These are phyloP conservation scores for Penaeus vannamei DNA, from an alignment of 1,140 invertebrate species.

Conservation along the genomic window DNA sequence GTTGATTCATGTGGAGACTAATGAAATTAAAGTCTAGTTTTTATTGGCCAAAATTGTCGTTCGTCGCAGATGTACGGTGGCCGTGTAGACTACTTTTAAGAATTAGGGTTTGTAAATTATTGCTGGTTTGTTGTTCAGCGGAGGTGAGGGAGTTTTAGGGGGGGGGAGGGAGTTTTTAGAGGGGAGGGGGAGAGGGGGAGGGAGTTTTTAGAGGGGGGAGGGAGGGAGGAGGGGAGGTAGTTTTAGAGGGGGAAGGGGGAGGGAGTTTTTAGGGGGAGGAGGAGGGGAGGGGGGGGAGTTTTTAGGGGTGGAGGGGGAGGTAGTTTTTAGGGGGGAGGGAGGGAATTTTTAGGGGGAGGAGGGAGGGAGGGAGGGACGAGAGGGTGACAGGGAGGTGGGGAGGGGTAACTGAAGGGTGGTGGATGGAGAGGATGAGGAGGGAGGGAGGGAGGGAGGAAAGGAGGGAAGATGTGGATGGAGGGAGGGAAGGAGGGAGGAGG, in stretches of 20 bases:
- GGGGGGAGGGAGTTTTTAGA: not conserved
- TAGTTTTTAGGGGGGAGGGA: no score
- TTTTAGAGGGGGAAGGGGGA: not conserved
- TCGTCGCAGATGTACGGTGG: constrained; percentile 38
- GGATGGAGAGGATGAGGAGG: not conserved
- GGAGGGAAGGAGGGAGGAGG: not conserved
- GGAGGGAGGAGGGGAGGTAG: not conserved
- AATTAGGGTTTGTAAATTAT: constrained; percentile 26
- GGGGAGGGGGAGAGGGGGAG: not conserved
- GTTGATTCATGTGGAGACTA: constrained; percentile 49
- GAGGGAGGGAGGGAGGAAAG: not conserved
- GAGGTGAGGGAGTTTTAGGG: not conserved
- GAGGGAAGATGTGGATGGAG: not conserved
- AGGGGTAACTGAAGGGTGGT: not conserved
- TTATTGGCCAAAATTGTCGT: constrained; percentile 29
- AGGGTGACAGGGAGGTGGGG: not conserved
- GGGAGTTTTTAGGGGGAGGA: not conserved
- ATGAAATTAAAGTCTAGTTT: constrained; percentile 54
- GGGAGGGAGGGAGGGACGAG: not conserved
- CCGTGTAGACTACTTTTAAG: not conserved
- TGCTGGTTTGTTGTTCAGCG: not conserved
- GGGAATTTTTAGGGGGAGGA: not conserved
- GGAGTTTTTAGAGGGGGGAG: not conserved
- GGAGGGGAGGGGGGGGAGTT: not conserved
- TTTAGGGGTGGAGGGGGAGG: not conserved